A percentile compares a stretch with the other conserved stretches of the same genome.
Conservation (phyloP, 2,797 vertebrate species). For the Columba guinea region DNA sequence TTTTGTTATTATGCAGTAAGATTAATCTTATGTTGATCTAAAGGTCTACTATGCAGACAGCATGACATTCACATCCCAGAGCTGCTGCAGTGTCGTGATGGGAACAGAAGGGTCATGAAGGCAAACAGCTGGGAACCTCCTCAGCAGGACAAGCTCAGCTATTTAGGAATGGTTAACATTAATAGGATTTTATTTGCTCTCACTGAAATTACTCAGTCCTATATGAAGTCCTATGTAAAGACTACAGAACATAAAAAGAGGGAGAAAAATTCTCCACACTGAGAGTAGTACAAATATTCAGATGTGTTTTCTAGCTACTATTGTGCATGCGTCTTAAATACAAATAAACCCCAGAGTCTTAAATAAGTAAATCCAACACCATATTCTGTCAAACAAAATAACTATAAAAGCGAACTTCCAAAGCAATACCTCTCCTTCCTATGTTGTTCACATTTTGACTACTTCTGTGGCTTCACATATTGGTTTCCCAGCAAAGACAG, state of each 20-base stretch:
- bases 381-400: neutral
- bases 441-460: neutral
- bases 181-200: neutral
- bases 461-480: neutral
- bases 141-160: neutral
- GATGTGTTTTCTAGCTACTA: neutral
- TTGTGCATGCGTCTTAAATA: neutral
- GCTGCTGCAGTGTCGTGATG: neutral
- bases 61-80: neutral
- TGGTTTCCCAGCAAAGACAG: neutral
- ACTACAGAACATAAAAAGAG: neutral
- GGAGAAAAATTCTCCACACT: neutral
- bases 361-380: neutral
- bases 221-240: neutral
- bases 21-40: slow-evolving; percentile 10
- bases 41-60: neutral
- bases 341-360: neutral
- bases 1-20: slow-evolving; percentile 14
- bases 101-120: neutral
- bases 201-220: neutral
- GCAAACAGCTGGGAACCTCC: neutral
- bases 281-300: neutral
- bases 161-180: neutral
- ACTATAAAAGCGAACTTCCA: neutral
- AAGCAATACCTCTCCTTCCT: neutral